Evolutionary conservation across 2,797 vertebrate genomes (phyloP).

Genomic region (Valencia hispanica): DNA sequence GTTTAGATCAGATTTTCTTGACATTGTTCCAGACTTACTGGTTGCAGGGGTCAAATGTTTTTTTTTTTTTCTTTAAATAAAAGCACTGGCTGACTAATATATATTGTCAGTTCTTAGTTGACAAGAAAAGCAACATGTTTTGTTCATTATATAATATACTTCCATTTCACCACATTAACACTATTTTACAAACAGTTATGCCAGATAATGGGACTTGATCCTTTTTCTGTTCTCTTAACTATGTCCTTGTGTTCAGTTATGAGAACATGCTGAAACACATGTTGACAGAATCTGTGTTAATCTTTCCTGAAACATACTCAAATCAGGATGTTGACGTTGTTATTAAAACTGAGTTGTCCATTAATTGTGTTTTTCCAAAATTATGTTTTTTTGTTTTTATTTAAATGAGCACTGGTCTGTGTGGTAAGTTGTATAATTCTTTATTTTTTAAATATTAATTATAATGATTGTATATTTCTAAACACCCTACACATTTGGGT

Average conservation of each 20-base stretch:
- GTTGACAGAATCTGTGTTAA: background rate
- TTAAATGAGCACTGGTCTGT: background rate
- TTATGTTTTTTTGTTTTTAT: background rate
- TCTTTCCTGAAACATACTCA: background rate
- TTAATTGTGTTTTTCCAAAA: background rate
- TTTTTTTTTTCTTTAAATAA: background rate
- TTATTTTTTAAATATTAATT: background rate
- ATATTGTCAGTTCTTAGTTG: background rate
- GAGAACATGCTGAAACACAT: background rate
- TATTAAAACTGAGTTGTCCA: too few relatives aligned
- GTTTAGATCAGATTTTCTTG: too few relatives aligned
- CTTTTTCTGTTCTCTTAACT: background rate
- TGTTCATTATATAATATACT: background rate
- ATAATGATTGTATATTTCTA: background rate
- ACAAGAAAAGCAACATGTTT: background rate
- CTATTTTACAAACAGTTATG: background rate
- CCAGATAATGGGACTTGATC: background rate
- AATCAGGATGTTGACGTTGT: background rate
- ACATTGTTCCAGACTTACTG: background rate
- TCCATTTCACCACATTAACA: background rate
- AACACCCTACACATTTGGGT: background rate
- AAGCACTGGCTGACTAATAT: background rate
- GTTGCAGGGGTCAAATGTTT: background rate
- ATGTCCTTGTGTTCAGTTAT: background rate
- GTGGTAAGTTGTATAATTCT: background rate